Evolutionary conservation across 1,140 invertebrate genomes (phyloP), one percentile per base, ranked within the genome.

Genomic region (Helicoverpa zea): DNA sequence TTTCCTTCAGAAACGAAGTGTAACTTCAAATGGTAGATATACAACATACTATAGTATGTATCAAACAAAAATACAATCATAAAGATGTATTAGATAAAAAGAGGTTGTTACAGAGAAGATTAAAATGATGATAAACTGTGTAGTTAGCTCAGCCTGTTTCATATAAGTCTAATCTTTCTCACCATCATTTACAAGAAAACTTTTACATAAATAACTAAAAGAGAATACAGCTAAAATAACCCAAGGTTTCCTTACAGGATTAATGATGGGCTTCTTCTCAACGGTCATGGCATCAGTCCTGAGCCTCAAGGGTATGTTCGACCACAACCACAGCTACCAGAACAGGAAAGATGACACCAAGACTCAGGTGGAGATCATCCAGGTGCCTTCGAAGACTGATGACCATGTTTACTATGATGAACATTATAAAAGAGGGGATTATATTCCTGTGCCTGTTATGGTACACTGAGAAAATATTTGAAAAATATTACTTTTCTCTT

Each of bases 211-310:
- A n/a, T n/a, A n/a, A n/a, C n/a, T n/a, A n/a, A n/a, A n/a, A n/a
- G n/a, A n/a, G n/a, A n/a, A n/a, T n/a, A n/a, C n/a, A n/a, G n/a
- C n/a, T n/a, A n/a, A n/a, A n/a, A n/a, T n/a, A n/a, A n/a, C n/a
- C n/a, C n/a, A n/a, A n/a, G n/a, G n/a, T n/a, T n/a, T n/a, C n/a
- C 77, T 88, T 82, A 30, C 81, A 95, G 94, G 94, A 84, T 84
- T 95, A 1, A 88, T 94, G 78, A 87, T 95, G 84, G 91, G 92
- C 1, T 89, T 95, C 83, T 89, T 95, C 77, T 93, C 94, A 11
- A 94, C 90, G 0, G 84, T 93, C 1, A 85, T 94, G 84, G 92
- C 92, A 1, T 91, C 92, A 7, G 84, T 94, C 0, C 81, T 94
- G 4, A 91, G 91, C 54, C 80, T 95, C 2, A 93, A 91, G 77